Evolutionary conservation across 2,113 vertebrate species (phyloP).

Genomic region (Hydropotes inermis): DNA sequence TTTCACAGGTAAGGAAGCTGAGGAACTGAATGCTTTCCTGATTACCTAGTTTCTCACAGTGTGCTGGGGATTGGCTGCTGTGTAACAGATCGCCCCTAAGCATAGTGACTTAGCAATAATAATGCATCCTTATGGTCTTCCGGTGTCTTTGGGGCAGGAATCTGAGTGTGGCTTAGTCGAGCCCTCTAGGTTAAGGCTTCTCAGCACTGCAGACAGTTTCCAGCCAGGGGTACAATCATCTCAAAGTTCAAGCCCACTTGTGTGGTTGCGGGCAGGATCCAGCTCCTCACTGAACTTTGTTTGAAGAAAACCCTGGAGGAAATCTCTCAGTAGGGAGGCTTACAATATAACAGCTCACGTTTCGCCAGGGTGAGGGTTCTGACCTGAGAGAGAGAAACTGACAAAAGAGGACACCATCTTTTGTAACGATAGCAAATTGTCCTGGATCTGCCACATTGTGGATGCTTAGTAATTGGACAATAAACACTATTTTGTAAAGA

Average conservation of each 20-base stretch:
- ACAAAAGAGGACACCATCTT: too few species aligned
- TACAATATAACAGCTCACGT: not conserved
- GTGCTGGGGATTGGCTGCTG: not conserved
- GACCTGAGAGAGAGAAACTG: not conserved
- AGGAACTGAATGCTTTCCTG: not conserved
- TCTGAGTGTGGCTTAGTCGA: not conserved
- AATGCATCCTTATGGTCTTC: not conserved
- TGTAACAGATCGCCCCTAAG: not conserved
- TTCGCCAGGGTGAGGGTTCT: not conserved
- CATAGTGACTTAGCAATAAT: not conserved
- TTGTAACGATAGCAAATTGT: fast-evolving
- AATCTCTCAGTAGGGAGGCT: fast-evolving
- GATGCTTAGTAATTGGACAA: not conserved
- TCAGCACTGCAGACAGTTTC: too few species aligned
- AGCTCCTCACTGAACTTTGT: not conserved
- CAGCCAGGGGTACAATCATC: not conserved
- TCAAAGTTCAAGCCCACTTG: too few species aligned
- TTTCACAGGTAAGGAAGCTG: not conserved
- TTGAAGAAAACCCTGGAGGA: too few species aligned
- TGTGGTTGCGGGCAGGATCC: not conserved
- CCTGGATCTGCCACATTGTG: fast-evolving
- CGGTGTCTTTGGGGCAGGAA: not conserved
- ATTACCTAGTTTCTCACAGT: not conserved
- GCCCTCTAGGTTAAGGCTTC: not conserved
- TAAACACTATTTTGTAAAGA: not conserved